phyloP scores from a whole-genome alignment of 2,888 invertebrate genomes.

The Xestia ashworthii region DNA sequence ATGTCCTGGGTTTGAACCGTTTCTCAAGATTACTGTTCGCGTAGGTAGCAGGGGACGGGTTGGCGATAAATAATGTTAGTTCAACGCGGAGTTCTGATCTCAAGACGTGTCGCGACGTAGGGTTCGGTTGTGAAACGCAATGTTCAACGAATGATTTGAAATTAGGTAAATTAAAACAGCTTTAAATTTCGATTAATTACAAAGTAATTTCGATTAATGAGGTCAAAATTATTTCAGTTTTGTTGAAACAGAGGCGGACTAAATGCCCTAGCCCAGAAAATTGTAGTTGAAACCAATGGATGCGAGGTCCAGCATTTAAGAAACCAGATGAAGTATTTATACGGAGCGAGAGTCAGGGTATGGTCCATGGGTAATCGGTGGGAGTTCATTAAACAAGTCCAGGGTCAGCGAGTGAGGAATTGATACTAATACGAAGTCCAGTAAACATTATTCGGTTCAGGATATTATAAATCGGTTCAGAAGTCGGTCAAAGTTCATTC shows the following conservation, averaged over 20 bases:
- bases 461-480: background rate
- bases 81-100: background rate
- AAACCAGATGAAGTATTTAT: background rate
- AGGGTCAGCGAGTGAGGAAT: background rate
- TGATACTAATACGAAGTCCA: background rate
- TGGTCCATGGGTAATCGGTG: background rate
- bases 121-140: background rate
- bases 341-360: background rate
- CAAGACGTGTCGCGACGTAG: background rate
- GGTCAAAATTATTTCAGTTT: background rate
- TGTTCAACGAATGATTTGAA: background rate
- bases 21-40: constrained; percentile 1
- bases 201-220: background rate
- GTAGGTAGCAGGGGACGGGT: constrained; percentile 6
- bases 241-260: too few species aligned
- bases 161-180: background rate
- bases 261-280: background rate
- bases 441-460: background rate
- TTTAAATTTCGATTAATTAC: background rate
- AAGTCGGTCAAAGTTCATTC: background rate
- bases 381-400: background rate
- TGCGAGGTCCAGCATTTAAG: background rate
- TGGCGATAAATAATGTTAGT: constrained; percentile 18
- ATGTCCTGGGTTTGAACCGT: constrained; percentile 5
- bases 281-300: background rate